Conservation (phyloP, 2,888 invertebrate genomes). For the Acholoe squamosa region DNA sequence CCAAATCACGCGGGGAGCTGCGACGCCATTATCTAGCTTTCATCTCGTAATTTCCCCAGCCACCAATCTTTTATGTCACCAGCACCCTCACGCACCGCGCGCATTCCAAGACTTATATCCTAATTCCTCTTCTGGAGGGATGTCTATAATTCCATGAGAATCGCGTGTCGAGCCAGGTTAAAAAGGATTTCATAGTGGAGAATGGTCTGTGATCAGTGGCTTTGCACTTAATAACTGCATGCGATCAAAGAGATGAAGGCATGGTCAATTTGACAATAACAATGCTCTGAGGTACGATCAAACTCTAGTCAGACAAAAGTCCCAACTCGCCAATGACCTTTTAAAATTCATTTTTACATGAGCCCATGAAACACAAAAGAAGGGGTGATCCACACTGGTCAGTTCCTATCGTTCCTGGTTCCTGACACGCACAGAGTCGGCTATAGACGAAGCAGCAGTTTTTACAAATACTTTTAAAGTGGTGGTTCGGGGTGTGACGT, state of each 20-base stretch:
- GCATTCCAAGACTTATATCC: constrained; percentile 13
- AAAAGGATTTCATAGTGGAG: neutral
- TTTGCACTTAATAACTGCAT: constrained; percentile 2
- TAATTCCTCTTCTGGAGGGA: neutral
- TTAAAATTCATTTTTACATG: neutral
- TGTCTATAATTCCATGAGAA: neutral
- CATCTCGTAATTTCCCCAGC: neutral
- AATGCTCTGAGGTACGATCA: neutral
- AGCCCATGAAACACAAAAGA: neutral
- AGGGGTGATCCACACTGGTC: neutral
- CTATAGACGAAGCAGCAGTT: neutral
- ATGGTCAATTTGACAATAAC: constrained; percentile 21
- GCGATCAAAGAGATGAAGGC: constrained; percentile 10
- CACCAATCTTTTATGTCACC: neutral
- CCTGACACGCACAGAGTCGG: neutral
- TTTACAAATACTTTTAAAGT: too few relatives aligned
- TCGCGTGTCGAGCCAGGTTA: neutral
- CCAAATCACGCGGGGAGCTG: too few relatives aligned
- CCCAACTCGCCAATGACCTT: neutral
- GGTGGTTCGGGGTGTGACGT: too few relatives aligned
- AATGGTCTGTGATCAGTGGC: neutral
- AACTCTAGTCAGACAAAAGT: constrained; percentile 12
- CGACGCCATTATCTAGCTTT: neutral
- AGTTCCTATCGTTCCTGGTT: neutral
- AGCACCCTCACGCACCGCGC: neutral